phyloP scores from a whole-genome alignment of 2,888 invertebrate genomes.

The Pilophorus perplexus region DNA sequence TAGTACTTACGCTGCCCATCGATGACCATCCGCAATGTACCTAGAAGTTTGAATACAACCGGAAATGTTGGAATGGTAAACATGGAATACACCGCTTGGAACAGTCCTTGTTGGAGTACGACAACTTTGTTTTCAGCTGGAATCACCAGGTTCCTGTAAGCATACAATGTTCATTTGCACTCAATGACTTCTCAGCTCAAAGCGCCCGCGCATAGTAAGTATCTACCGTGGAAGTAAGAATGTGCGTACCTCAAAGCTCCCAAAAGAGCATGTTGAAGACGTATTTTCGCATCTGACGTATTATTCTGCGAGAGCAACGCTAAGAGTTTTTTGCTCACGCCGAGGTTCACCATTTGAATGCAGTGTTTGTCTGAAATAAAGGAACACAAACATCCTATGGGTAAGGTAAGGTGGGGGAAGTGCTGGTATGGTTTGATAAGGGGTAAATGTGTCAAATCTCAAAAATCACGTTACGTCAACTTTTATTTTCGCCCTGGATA shows the following conservation, averaged over 20 bases:
- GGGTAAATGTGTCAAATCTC: too few species aligned
- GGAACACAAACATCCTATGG: too few species aligned
- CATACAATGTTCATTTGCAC: slow-evolving; percentile 17
- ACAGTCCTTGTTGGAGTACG: slow-evolving; percentile 69
- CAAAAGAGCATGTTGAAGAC: slow-evolving; percentile 69
- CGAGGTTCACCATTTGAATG: slow-evolving; percentile 74
- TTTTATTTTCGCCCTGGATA: too few species aligned
- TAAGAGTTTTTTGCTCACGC: slow-evolving; percentile 67
- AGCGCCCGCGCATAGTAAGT: too few species aligned
- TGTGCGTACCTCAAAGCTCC: slow-evolving; percentile 72
- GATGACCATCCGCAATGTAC: slow-evolving; percentile 80
- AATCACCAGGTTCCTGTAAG: slow-evolving; percentile 66
- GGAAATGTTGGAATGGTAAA: slow-evolving; percentile 63
- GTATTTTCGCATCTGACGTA: slow-evolving; percentile 61
- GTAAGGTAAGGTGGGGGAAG: too few species aligned
- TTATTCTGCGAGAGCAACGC: slow-evolving; percentile 57
- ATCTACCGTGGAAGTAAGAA: too few species aligned
- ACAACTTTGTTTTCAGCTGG: slow-evolving; percentile 70
- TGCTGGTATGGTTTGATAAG: too few species aligned
- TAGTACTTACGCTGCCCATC: slow-evolving; percentile 69
- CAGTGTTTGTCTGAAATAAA: slow-evolving; percentile 68
- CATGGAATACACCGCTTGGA: slow-evolving; percentile 71
- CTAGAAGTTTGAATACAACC: slow-evolving; percentile 82
- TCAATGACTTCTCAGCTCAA: slow-evolving; percentile 53
- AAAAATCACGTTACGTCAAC: neutral